Percentiles rank a stretch among this genome's conserved stretches.
Conservation (phyloP, 2,113 vertebrate species). For the Atractosteus spatula region DNA sequence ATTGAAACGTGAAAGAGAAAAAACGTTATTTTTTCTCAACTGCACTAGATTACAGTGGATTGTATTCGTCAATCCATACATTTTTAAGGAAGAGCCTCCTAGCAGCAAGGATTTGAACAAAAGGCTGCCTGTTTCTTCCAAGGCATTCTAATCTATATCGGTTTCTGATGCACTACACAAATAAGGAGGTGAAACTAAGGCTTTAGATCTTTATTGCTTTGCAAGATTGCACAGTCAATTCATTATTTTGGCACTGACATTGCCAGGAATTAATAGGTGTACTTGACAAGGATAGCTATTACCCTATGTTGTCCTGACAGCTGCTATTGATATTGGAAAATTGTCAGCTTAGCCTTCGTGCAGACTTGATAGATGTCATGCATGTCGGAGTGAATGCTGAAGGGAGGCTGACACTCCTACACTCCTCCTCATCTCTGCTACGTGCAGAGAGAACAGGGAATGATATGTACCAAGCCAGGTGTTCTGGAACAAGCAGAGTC, state of each 20-base stretch:
- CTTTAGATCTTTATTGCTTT: conserved; percentile 60
- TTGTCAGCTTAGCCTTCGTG: conserved; percentile 69
- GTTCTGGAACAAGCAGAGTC: background rate
- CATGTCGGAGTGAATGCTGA: conserved; percentile 38
- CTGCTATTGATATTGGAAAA: conserved; percentile 72
- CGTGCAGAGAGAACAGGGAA: background rate
- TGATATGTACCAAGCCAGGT: background rate
- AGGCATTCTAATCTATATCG: background rate
- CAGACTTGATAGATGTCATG: conserved; percentile 47
- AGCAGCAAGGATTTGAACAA: background rate
- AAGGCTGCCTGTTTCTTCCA: background rate
- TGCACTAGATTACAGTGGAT: no score
- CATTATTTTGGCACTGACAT: conserved; percentile 66
- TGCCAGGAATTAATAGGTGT: conserved; percentile 65
- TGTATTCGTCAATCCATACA: no score
- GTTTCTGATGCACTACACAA: conserved; percentile 30
- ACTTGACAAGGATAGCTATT: conserved; percentile 74
- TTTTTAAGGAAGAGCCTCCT: background rate
- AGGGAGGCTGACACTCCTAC: conserved; percentile 16
- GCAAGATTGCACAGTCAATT: conserved; percentile 69
- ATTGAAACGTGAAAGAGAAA: no score
- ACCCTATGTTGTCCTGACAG: conserved; percentile 67
- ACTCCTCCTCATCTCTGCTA: background rate
- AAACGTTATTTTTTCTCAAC: no score
- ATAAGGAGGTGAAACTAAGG: conserved; percentile 42